Percentiles rank a stretch among this genome's conserved stretches.
Conservation (phyloP, 2,113 vertebrate genomes). For the Siphamia tubifer region DNA sequence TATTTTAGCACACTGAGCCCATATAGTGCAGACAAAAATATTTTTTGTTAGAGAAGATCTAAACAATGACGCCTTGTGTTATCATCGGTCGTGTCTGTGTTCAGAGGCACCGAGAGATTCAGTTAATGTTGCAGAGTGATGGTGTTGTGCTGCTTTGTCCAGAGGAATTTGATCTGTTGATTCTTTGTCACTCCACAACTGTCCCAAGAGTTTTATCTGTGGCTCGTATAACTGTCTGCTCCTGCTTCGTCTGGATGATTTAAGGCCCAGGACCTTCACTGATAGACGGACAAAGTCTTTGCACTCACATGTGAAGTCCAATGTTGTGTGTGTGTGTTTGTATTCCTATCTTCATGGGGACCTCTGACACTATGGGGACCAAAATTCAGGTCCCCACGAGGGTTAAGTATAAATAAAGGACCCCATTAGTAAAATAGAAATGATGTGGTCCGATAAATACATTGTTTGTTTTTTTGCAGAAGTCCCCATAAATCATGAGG, state of each 20-base stretch:
- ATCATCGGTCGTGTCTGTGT: background rate
- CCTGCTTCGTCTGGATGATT: conserved; percentile 25
- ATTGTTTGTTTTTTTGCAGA: too few relatives aligned
- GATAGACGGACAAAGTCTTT: background rate
- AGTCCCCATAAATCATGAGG: too few relatives aligned
- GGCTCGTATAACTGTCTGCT: conserved; percentile 30
- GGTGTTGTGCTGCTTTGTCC: background rate
- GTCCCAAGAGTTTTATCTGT: conserved; percentile 1
- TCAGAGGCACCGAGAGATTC: background rate
- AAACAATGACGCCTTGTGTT: too few relatives aligned
- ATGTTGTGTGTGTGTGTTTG: background rate
- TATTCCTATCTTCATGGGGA: too few relatives aligned
- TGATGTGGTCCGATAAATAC: too few relatives aligned
- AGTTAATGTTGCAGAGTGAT: background rate
- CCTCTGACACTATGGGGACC: too few relatives aligned
- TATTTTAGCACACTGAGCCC: too few relatives aligned
- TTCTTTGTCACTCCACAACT: conserved; percentile 8
- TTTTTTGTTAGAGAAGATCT: too few relatives aligned
- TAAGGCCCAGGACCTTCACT: background rate
- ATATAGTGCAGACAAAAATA: too few relatives aligned
- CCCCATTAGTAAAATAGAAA: too few relatives aligned
- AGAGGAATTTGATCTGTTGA: conserved; percentile 25
- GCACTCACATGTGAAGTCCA: background rate
- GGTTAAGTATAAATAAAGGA: too few relatives aligned
- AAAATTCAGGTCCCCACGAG: too few relatives aligned